phyloP scores from a whole-genome alignment of 2,113 vertebrate species.

The Pachypanchax playfairii region DNA sequence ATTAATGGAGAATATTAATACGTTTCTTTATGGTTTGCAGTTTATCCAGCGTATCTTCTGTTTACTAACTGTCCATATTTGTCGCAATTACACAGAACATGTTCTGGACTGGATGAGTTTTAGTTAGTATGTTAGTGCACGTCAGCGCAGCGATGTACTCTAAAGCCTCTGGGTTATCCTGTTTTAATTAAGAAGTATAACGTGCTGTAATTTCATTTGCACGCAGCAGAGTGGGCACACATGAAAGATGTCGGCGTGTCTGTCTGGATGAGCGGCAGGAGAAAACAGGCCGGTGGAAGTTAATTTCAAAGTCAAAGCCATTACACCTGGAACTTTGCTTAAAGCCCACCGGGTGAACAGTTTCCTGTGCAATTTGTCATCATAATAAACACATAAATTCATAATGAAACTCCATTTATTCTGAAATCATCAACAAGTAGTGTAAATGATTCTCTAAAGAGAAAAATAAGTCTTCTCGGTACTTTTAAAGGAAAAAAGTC shows the following conservation, averaged over 20 bases:
- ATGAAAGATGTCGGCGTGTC: neutral
- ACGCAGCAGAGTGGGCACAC: constrained; percentile 46
- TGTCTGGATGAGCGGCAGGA: constrained; percentile 18
- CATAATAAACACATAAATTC: constrained; percentile 5
- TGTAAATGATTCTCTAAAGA: neutral
- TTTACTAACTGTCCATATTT: constrained; percentile 1
- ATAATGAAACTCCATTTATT: neutral
- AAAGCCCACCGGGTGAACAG: constrained; percentile 35
- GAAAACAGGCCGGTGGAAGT: constrained; percentile 40
- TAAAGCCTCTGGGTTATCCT: constrained; percentile 65
- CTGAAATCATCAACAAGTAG: constrained; percentile 6
- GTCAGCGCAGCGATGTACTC: constrained; percentile 47
- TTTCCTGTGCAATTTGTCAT: constrained; percentile 18
- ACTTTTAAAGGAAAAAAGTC: neutral
- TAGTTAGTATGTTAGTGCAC: constrained; percentile 35
- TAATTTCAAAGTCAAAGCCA: constrained; percentile 67
- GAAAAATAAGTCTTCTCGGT: constrained; percentile 11
- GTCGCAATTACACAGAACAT: constrained; percentile 6
- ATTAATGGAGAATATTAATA: too few relatives aligned
- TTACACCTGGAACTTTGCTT: constrained; percentile 54
- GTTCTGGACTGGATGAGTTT: constrained; percentile 13
- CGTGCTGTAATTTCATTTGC: constrained; percentile 73
- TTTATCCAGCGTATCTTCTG: constrained; percentile 28
- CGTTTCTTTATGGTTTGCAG: too few relatives aligned
- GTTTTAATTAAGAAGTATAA: constrained; percentile 72